Base-by-base conservation (phyloP, 2,113 vertebrate species). In the Chunga burmeisteri region DNA sequence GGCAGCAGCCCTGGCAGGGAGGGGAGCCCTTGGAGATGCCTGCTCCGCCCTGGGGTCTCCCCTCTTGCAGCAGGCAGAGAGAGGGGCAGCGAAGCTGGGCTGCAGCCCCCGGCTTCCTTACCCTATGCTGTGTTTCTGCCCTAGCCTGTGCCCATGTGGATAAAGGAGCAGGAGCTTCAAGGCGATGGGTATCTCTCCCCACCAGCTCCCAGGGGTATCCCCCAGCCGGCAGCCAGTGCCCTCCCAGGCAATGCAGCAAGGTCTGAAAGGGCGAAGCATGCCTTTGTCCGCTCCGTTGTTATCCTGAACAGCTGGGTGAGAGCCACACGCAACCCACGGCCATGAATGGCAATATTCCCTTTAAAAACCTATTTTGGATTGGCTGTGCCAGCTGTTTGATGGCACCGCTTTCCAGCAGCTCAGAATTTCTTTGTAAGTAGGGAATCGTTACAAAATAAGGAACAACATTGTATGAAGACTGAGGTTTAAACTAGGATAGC, bases 381-480 rank as follows among this genome's bases (percentile, higher is more conserved):
- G 91, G 94, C 81, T 88, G 36, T 81, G 67, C 85, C 94, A 97
- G 86, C 94, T 97, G 88, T 26, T 90, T 66, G 67, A 66, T 13
- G 4, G 75, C 49, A 72, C 58, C 65, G 86, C 61, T 85, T 95
- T 80, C 62, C 84, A 82, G 67, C 66, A 93, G 67, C 70, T 77
- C 88, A 10, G n/a, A 70, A 59, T 93, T 95, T 94, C 86, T 96
- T 77, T 73, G 87, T 87, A 85, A 73, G 50, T 63, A 78, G 63
- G 6, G 7, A 62, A 88, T 90, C 3, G 1, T 68, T 91, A 34
- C 46, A 90, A 85, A 93, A 77, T 40, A 84, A n/a, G 77, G 38
- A 94, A 90, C 67, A 63, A 17, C 11, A 4, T 61, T 87, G 30
- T 46, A 14, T 1, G 3, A 59, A 70, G 70, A 34, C 50, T 50